Percentiles rank a stretch among this genome's conserved stretches.
phyloP scores from a whole-genome alignment of 2,797 vertebrate genomes.

The Garrulus glandarius region DNA sequence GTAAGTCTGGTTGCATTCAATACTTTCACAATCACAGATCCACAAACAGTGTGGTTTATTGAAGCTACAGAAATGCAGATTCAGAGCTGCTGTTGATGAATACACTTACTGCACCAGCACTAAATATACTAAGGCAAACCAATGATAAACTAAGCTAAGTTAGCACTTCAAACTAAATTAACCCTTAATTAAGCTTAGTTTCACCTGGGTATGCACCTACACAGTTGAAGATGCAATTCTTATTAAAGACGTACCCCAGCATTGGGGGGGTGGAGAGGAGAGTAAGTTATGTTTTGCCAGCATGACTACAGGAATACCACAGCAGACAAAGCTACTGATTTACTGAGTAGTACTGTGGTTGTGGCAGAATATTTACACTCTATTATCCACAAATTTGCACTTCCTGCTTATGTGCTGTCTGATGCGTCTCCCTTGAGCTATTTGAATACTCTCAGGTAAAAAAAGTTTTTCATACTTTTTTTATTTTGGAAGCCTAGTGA shows the following conservation, averaged over 20 bases:
- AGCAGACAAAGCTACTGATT: not conserved
- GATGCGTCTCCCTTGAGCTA: not conserved
- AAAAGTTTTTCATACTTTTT: not conserved
- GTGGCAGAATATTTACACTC: not conserved
- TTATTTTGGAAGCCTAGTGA: not conserved
- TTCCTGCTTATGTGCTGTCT: not conserved
- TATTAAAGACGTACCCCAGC: not conserved
- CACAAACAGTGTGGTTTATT: not conserved
- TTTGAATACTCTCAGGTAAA: not conserved
- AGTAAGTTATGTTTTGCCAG: not conserved
- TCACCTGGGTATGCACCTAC: accelerated
- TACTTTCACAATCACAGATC: not conserved
- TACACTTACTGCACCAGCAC: not conserved
- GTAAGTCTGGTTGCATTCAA: not conserved
- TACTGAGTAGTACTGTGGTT: not conserved
- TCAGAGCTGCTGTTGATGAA: not conserved
- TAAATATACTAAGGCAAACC: not conserved
- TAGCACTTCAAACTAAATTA: not conserved
- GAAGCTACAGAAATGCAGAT: not conserved
- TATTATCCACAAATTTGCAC: not conserved
- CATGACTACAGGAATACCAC: not conserved
- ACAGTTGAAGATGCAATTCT: not conserved
- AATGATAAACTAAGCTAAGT: not conserved
- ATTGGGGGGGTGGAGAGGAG: not conserved
- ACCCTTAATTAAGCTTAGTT: not conserved